Evolutionary conservation across 2,113 vertebrate genomes (phyloP).

Genomic region (Thymallus thymallus): DNA sequence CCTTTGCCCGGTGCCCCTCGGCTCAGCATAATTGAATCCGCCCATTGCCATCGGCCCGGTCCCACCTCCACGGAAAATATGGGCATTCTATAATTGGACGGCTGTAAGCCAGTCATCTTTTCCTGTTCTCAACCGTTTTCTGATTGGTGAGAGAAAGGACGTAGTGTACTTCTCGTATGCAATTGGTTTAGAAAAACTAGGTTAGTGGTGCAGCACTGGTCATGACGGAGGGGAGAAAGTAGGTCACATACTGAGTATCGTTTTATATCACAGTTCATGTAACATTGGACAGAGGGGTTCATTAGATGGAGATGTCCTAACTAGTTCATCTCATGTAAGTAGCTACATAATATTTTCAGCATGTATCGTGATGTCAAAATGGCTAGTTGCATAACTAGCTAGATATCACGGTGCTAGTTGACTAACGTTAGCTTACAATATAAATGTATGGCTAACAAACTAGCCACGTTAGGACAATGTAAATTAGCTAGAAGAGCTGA

Average conservation of each 20-base stretch:
- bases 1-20: too few relatives aligned
- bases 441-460: too few relatives aligned
- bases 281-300: slow-evolving; percentile 33
- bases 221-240: slow-evolving; percentile 77
- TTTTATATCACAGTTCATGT: slow-evolving; percentile 72
- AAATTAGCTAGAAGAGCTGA: too few relatives aligned
- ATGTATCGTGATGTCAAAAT: slow-evolving; percentile 21
- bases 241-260: slow-evolving; percentile 71
- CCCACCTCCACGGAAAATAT: background rate
- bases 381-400: slow-evolving; percentile 22
- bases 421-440: too few relatives aligned
- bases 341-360: slow-evolving; percentile 21
- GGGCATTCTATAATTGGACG: background rate
- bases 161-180: slow-evolving; percentile 1
- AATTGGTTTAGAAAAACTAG: slow-evolving; percentile 78
- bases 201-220: slow-evolving; percentile 76
- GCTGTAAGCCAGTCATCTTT: slow-evolving; percentile 29
- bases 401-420: slow-evolving; percentile 19
- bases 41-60: too few relatives aligned
- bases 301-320: slow-evolving; percentile 41
- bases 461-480: too few relatives aligned
- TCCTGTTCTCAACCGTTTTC: background rate
- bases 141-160: slow-evolving; percentile 53
- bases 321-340: slow-evolving; percentile 55
- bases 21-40: too few relatives aligned